Percentiles rank a stretch among this genome's conserved stretches.
phyloP scores from a whole-genome alignment of 35 echinoderm and acorn worm species.

The Strongylocentrotus purpuratus region DNA sequence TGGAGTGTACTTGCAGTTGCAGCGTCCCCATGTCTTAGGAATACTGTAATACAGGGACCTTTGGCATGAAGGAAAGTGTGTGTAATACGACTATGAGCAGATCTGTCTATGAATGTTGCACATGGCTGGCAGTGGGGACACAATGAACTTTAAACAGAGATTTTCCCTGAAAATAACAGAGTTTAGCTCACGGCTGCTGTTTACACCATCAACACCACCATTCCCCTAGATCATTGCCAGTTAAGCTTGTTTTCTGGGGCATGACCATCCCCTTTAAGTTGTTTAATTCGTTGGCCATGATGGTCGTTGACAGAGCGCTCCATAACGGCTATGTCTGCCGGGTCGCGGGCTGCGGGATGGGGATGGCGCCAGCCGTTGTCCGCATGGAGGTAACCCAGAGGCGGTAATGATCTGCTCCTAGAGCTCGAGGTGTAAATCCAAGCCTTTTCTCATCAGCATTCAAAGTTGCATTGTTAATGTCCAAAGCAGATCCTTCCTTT shows the following conservation, averaged over 20 bases:
- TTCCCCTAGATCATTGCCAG: not conserved
- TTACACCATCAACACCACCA: not conserved
- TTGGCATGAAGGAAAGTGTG: not conserved
- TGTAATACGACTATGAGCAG: not conserved
- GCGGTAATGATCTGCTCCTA: not conserved
- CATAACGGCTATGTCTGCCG: not conserved
- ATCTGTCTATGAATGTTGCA: not conserved
- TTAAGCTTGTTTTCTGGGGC: not conserved
- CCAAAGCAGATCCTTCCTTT: not conserved
- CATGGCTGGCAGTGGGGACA: not conserved
- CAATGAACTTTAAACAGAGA: not conserved
- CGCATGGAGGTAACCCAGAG: not conserved
- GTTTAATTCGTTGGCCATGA: not conserved
- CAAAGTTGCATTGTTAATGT: not conserved
- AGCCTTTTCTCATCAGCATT: not conserved
- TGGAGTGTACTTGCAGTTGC: too few species aligned
- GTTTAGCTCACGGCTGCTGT: too few species aligned
- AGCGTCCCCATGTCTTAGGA: too few species aligned
- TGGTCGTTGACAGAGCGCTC: not conserved
- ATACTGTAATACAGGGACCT: too few species aligned
- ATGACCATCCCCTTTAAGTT: not conserved
- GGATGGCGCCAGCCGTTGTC: conserved; percentile 5
- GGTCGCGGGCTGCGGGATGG: not conserved
- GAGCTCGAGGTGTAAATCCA: not conserved
- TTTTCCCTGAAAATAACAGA: too few species aligned